A percentile compares a stretch with the other conserved stretches of the same genome.
These are phyloP conservation scores for Pachyramphus minor DNA, from an alignment of 2,113 vertebrate genomes.

Conservation along the genomic window DNA sequence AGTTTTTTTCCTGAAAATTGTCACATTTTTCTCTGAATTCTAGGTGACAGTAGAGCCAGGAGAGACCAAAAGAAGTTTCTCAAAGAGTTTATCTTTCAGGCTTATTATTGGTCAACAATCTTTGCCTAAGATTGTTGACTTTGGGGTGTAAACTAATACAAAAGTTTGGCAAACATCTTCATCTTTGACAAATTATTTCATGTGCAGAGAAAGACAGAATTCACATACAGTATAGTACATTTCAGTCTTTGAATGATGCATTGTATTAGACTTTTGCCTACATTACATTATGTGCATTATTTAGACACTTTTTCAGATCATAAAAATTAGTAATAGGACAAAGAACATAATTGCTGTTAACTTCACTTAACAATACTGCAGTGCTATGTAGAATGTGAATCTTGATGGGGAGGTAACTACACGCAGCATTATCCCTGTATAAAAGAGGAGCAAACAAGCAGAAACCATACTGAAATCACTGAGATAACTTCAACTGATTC, in stretches of 20 bases:
- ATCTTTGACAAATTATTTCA: neutral
- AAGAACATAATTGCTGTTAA: neutral
- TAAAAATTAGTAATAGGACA: neutral
- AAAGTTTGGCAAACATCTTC: neutral
- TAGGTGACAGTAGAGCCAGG: neutral
- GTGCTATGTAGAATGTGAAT: neutral
- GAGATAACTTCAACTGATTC: neutral
- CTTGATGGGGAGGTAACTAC: neutral
- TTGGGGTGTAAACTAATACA: neutral
- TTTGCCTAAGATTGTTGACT: slow-evolving; percentile 22
- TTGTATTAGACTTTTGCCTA: neutral
- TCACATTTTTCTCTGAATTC: neutral
- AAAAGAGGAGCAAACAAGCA: neutral
- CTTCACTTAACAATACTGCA: neutral
- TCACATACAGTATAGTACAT: neutral
- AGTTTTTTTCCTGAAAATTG: neutral
- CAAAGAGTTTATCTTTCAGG: slow-evolving; percentile 1
- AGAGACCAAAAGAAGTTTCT: slow-evolving; percentile 26
- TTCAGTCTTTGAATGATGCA: neutral
- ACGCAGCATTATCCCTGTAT: neutral
- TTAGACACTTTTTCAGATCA: neutral
- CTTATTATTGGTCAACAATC: slow-evolving; percentile 37
- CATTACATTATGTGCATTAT: neutral
- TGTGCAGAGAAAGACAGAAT: neutral
- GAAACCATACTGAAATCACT: neutral